Conservation (phyloP, 2,797 vertebrate species). For the Schizothorax lantsangensis region DNA sequence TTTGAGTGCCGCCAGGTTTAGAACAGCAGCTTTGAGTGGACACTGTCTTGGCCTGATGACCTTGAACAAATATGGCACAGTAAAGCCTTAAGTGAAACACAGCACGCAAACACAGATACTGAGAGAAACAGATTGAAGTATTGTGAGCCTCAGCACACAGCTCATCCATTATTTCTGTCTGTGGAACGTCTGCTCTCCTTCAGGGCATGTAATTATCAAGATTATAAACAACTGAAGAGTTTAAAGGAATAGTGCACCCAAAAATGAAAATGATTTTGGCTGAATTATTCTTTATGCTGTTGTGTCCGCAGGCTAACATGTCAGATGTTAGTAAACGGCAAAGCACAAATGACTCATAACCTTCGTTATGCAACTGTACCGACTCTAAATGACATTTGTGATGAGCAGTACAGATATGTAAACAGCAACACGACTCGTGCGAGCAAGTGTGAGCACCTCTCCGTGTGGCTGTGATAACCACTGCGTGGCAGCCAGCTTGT, state of each 20-base stretch:
- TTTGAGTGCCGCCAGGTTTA: conserved; percentile 1
- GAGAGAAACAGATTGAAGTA: background rate
- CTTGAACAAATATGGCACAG: conserved; percentile 17
- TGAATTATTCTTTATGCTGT: conserved; percentile 2
- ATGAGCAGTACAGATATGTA: conserved; percentile 32
- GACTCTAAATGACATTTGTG: conserved; percentile 49
- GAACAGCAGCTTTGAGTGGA: conserved; percentile 3
- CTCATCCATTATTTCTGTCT: conserved; percentile 35
- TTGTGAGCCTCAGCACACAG: conserved; percentile 14
- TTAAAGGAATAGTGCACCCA: background rate
- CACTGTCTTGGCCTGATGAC: conserved; percentile 25
- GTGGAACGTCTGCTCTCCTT: conserved; percentile 20
- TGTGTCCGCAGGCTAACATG: background rate
- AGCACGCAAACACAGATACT: background rate
- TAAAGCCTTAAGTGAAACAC: background rate
- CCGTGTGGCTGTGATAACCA: conserved; percentile 28
- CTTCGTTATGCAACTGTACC: conserved; percentile 46
- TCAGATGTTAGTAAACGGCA: conserved; percentile 16
- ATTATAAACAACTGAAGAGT: conserved; percentile 54
- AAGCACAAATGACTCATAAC: conserved; percentile 39
- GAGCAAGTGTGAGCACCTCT: conserved; percentile 34
- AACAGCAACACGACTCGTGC: conserved; percentile 41
- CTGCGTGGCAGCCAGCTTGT: conserved; percentile 19
- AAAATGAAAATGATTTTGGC: background rate
- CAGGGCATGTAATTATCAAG: conserved; percentile 51